These are phyloP conservation scores for Pyrocephalus nanus DNA, from an alignment of 2,797 vertebrate genomes.

Conservation along the genomic window DNA sequence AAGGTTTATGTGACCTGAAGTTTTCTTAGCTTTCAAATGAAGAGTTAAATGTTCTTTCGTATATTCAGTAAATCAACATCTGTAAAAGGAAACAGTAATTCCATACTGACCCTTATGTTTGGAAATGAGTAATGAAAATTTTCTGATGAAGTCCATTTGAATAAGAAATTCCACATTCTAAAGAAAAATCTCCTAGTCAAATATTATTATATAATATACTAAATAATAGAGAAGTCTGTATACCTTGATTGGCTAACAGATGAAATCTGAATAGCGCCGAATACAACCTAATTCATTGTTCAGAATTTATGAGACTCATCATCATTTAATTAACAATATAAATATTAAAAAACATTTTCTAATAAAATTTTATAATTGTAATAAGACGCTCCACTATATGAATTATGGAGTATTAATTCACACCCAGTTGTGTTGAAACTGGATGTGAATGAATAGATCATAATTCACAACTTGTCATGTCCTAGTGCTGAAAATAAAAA, in stretches of 20 bases:
- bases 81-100: neutral
- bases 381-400: slow-evolving; percentile 66
- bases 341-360: slow-evolving; percentile 79
- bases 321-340: slow-evolving; percentile 79
- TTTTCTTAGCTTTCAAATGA: neutral
- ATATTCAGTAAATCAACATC: neutral
- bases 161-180: neutral
- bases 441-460: slow-evolving; percentile 67
- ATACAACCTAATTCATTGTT: slow-evolving; percentile 67
- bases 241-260: slow-evolving; percentile 63
- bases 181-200: neutral
- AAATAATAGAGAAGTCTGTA: slow-evolving; percentile 39
- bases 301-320: slow-evolving; percentile 74
- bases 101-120: neutral
- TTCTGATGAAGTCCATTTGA: neutral
- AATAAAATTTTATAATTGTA: slow-evolving; percentile 80
- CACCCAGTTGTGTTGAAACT: slow-evolving; percentile 74
- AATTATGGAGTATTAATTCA: slow-evolving; percentile 75
- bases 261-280: slow-evolving; percentile 66
- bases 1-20: neutral
- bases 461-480: slow-evolving; percentile 63
- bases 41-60: neutral
- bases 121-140: neutral
- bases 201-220: neutral
- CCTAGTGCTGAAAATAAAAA: slow-evolving; percentile 70